Evolutionary conservation across 2,797 vertebrate species (phyloP).

Genomic region (Xenops minutus): DNA sequence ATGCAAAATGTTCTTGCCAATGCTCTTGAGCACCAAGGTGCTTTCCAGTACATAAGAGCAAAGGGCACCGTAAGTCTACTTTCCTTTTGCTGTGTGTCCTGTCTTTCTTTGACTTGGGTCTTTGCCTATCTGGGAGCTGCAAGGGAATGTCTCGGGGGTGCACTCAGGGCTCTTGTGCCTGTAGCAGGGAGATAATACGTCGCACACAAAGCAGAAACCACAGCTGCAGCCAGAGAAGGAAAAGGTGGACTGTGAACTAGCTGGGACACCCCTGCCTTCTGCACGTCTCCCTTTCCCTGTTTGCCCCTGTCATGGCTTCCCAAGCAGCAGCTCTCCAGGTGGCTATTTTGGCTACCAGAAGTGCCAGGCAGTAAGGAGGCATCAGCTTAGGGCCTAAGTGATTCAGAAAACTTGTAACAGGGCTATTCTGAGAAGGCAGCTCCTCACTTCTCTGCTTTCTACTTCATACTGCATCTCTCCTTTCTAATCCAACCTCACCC

Average conservation of each 20-base stretch:
- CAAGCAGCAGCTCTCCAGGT: not conserved
- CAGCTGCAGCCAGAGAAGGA: not conserved
- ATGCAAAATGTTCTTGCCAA: not conserved
- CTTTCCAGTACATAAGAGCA: not conserved
- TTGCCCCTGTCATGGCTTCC: not conserved
- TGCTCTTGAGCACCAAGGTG: not conserved
- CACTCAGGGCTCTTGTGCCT: not conserved
- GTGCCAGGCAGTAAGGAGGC: not conserved
- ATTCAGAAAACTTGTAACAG: not conserved
- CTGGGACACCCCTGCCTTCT: not conserved
- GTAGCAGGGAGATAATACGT: not conserved
- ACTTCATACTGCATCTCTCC: not conserved
- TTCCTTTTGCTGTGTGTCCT: not conserved
- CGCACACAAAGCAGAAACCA: not conserved
- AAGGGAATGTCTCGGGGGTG: not conserved
- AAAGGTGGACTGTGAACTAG: not conserved
- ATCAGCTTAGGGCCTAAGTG: not conserved
- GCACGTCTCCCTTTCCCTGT: not conserved
- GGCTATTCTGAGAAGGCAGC: not conserved
- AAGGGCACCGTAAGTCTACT: not conserved
- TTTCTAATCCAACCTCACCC: not conserved
- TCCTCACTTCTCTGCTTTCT: not conserved
- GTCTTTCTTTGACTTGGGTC: constrained; percentile 18
- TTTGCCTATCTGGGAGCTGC: constrained; percentile 16
- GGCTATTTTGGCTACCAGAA: not conserved